phyloP scores from a whole-genome alignment of 2,888 invertebrate genomes.

The Drosophila mimica region DNA sequence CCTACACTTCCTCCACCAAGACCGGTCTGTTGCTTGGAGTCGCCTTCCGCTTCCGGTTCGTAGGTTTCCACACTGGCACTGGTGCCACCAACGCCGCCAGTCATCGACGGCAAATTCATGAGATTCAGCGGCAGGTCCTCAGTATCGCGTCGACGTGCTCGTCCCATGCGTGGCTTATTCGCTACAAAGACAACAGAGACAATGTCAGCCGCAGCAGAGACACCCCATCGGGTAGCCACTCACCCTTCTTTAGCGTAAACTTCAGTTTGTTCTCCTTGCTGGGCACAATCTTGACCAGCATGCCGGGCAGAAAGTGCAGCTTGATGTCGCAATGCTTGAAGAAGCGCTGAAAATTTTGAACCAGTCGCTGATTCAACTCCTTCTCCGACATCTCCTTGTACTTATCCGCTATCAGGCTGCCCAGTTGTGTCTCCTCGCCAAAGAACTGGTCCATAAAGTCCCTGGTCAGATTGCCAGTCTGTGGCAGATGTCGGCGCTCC shows the following conservation, averaged over 20 bases:
- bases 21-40: constrained; percentile 66
- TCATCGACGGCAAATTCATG: constrained; percentile 60
- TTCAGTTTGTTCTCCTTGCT: constrained; percentile 86
- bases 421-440: constrained; percentile 74
- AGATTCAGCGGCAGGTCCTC: constrained; percentile 61
- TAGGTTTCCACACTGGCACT: constrained; percentile 66
- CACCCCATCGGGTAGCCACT: background rate
- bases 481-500: constrained; percentile 65
- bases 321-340: constrained; percentile 86
- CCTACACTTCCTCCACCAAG: constrained; percentile 31
- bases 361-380: constrained; percentile 86
- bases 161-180: constrained; percentile 59
- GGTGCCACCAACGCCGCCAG: constrained; percentile 45
- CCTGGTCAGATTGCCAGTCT: constrained; percentile 78
- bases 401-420: constrained; percentile 84
- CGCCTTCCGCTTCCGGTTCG: constrained; percentile 71
- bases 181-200: constrained; percentile 32
- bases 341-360: constrained; percentile 86
- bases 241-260: constrained; percentile 86
- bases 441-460: constrained; percentile 84
- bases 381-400: constrained; percentile 86
- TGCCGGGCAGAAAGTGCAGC: constrained; percentile 86
- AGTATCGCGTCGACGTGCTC: constrained; percentile 67
- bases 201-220: constrained; percentile 7
- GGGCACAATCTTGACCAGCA: constrained; percentile 86